Base-by-base conservation (phyloP, 2,797 vertebrate species). In the Lates japonicus region DNA sequence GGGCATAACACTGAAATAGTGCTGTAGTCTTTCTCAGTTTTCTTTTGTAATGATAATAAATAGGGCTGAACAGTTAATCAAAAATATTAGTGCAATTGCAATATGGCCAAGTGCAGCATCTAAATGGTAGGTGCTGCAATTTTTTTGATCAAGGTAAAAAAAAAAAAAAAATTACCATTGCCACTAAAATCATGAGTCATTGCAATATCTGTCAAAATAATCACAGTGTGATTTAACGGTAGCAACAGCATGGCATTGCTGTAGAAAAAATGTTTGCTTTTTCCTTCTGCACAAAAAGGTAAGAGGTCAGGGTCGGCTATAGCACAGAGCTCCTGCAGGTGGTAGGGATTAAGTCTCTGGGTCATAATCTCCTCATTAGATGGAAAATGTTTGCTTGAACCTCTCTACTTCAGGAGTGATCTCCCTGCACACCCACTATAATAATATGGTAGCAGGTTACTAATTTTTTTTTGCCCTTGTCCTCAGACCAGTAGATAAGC, bases 401-500 rank as follows among this genome's bases (percentile, higher is more conserved):
- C 8, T 29, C 39, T 73, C 29, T 52, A 20, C 35, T 44, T 66
- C 1, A 55, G n/a, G 39, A 48, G 8, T 12, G 20, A 59, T 31
- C 48, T 44, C 29, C 55, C 33, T 71, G 52, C 25, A 61, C 57
- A n/a, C 19, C 29, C 0, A 60, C 39, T 55, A 51, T 70, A 57
- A 80, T 57, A 20, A 42, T 48, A 25, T 70, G 14, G n/a, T 37
- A 57, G 67, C 62, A 1, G 55, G 48, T 64, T 72, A 39, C 54
- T 79, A 73, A 67, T 58, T 59, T 77, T 69, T 52, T 78, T 80
- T 78, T 86, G 64, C 29, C 70, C 69, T 72, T 33, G 76, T 84
- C 76, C 59, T 78, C 59, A n/a, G n/a, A n/a, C n/a, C n/a, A 74
- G 51, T 44, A 69, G 84, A 85, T 91, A 85, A 81, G 39, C 58